Base-by-base conservation (phyloP, 2,888 invertebrate genomes). In the Tinea pellionella region DNA sequence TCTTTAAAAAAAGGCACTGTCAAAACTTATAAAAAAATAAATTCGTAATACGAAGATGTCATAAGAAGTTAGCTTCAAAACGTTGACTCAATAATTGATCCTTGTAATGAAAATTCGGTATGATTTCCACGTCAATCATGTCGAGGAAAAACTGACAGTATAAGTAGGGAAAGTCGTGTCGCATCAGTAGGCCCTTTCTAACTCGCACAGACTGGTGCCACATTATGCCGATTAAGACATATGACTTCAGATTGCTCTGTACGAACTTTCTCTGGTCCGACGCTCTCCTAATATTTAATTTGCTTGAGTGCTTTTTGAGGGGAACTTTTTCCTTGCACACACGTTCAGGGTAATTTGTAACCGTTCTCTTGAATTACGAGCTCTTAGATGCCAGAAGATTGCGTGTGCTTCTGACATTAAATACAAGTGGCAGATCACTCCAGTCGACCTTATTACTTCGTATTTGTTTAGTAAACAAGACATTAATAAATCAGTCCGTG, bases 161-260 rank as follows among this genome's bases (percentile, higher is more conserved):
- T 66, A 65, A 63, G 68, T 68, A 77, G 82, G 83, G 84, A 73
- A 74, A 75, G 83, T 83, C 85, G 63, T 67, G 65, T 77, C 69
- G 68, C 69, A 78, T 47, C 47, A 47, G 15, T 18, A 13, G 55
- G 24, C 55, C 24, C 29, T 65, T 67, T 69, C 67, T 69, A 83
- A 84, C 77, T 80, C 70, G 70, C 75, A 73, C 68, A 73, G 83
- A 85, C 80, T 73, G 70, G 70, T 65, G 72, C 74, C 77, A 67
- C 78, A 83, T 85, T 84, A 84, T 84, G 73, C 81, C 81, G 85
- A 85, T 86, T 84, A 82, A 84, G 84, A 84, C 74, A 73, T 81
- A 84, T 81, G 81, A 79, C 79, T 80, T 66, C 69, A 74, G 78
- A 79, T 79, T 78, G 72, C 73, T 72, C 72, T 69, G 72, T 75